Conservation (phyloP, 2,113 vertebrate species). For the Chaenogobius annularis region DNA sequence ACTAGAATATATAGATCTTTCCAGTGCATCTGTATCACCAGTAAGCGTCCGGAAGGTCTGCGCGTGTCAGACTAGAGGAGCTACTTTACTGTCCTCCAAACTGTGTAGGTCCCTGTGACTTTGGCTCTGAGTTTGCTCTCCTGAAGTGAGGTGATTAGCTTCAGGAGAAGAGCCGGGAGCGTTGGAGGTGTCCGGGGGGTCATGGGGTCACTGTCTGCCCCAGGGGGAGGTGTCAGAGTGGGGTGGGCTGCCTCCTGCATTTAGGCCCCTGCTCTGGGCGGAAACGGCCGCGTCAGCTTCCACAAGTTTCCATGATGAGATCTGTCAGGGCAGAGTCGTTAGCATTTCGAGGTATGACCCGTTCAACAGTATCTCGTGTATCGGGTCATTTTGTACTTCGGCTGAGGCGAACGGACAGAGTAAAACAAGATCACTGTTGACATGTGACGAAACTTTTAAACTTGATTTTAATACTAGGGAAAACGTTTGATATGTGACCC, state of each 20-base stretch:
- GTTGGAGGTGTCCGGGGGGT: constrained; percentile 66
- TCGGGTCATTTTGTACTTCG: no score
- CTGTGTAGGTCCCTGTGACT: constrained; percentile 17
- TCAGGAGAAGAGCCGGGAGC: constrained; percentile 51
- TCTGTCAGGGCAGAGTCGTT: background rate
- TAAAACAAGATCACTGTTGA: no score
- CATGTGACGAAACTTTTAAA: no score
- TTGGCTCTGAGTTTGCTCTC: constrained; percentile 25
- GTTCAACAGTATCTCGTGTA: no score
- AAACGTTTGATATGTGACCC: no score
- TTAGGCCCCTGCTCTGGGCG: constrained; percentile 25
- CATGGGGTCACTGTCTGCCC: constrained; percentile 45
- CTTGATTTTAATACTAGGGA: no score
- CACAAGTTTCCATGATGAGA: constrained; percentile 32
- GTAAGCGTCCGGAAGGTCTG: background rate
- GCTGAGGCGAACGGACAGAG: no score
- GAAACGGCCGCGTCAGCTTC: constrained; percentile 24
- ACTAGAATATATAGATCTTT: background rate
- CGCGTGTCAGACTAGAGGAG: no score
- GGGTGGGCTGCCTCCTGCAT: constrained; percentile 22
- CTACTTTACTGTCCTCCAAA: background rate
- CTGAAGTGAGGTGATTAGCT: constrained; percentile 39
- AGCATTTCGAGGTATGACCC: background rate
- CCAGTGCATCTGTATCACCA: background rate
- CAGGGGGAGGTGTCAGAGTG: constrained; percentile 27